Percentiles rank a stretch among this genome's conserved stretches.
phyloP scores from a whole-genome alignment of 2,113 vertebrate genomes.

The Pao palembangensis region DNA sequence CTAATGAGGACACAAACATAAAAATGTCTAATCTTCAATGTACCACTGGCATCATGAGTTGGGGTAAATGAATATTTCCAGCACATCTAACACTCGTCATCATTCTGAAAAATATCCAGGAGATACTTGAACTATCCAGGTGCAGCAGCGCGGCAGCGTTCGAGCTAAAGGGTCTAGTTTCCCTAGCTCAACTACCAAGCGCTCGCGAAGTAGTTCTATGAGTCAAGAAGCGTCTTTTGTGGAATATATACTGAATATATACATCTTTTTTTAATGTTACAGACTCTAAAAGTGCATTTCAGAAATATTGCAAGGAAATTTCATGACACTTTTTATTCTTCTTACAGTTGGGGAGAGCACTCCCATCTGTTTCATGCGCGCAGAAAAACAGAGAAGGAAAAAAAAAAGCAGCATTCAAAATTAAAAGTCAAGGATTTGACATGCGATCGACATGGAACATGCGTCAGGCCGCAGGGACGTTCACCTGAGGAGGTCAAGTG shows the following conservation, averaged over 20 bases:
- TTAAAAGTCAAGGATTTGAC: constrained; percentile 45
- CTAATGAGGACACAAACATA: too few relatives aligned
- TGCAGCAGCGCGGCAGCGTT: constrained; percentile 22
- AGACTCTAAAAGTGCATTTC: constrained; percentile 57
- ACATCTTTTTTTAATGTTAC: constrained; percentile 44
- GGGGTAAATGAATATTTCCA: constrained; percentile 30
- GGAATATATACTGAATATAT: constrained; percentile 48
- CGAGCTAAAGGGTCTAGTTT: constrained; percentile 9
- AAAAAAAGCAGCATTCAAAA: constrained; percentile 32
- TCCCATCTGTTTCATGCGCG: constrained; percentile 63
- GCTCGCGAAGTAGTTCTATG: constrained; percentile 15
- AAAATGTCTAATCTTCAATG: too few relatives aligned
- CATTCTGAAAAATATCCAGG: constrained; percentile 36
- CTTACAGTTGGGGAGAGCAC: constrained; percentile 43
- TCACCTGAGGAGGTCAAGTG: constrained; percentile 75
- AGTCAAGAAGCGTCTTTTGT: constrained; percentile 39
- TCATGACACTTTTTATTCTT: constrained; percentile 25
- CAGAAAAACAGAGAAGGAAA: constrained; percentile 22
- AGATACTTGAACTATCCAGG: constrained; percentile 21
- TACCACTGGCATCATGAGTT: constrained; percentile 17
- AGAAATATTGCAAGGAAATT: constrained; percentile 67
- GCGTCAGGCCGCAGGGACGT: constrained; percentile 56
- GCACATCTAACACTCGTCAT: constrained; percentile 27
- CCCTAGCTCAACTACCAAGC: constrained; percentile 9
- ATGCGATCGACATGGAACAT: constrained; percentile 70